phyloP scores from a whole-genome alignment of 1,140 invertebrate genomes.

The Leptoteleia sp. region DNA sequence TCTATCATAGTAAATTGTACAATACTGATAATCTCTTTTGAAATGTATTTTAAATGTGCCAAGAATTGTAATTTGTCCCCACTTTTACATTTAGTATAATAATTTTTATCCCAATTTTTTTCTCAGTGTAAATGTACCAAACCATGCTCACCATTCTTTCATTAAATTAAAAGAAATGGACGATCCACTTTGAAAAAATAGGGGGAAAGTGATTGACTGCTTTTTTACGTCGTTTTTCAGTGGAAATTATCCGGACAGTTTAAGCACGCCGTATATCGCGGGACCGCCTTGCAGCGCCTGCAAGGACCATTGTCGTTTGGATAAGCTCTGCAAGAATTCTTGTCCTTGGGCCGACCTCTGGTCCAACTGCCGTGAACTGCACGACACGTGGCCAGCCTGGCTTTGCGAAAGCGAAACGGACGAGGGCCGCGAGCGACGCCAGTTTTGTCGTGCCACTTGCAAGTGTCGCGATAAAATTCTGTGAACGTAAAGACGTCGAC shows the following conservation, averaged over 20 bases:
- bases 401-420: slow-evolving; percentile 83
- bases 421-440: slow-evolving; percentile 82
- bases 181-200: neutral
- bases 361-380: slow-evolving; percentile 87
- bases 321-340: slow-evolving; percentile 87
- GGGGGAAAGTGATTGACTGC: neutral
- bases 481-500: slow-evolving; percentile 39
- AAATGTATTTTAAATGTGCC: too few species aligned
- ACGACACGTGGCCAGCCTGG: slow-evolving; percentile 83
- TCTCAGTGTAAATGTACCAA: too few species aligned
- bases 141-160: too few species aligned
- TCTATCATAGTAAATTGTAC: too few species aligned
- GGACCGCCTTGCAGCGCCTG: slow-evolving; percentile 86
- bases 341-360: slow-evolving; percentile 87
- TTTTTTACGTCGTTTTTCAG: slow-evolving; percentile 79
- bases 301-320: slow-evolving; percentile 83
- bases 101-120: too few species aligned
- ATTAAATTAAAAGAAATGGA: too few species aligned
- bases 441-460: slow-evolving; percentile 88
- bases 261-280: slow-evolving; percentile 85
- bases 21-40: too few species aligned
- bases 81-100: too few species aligned
- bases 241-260: slow-evolving; percentile 84
- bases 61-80: too few species aligned
- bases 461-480: slow-evolving; percentile 83